Evolutionary conservation across 1,140 invertebrate species (phyloP), one percentile per base, ranked within the genome.

Genomic region (Arctopsyche grandis): DNA sequence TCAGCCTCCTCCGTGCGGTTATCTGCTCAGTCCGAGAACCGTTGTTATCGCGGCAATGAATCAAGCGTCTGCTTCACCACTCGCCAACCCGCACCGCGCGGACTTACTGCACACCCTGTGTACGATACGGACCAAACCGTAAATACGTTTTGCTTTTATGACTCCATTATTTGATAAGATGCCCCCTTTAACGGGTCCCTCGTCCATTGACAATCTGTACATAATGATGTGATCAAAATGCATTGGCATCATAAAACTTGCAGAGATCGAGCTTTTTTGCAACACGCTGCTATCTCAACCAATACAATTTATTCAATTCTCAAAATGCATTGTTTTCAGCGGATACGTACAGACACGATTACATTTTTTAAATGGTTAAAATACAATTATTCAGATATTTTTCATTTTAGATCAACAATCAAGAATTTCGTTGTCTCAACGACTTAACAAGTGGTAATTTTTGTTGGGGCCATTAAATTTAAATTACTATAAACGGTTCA

Each of bases 21-120:
- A 76, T 76, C 74, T 76, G 74, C 56, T 4, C 16, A 19, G 48
- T 16, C 38, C 74, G 74, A 76, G 74, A 46, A 76, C 44, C 56
- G 74, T 76, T 29, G 74, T 76, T 76, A 76, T 76, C 74, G 52
- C 16, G 56, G 74, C 52, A 76, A 76, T 76, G 74, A 76, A 76
- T 76, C 74, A 76, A 76, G 74, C 16, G 73, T 73, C 70, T 44
- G 52, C 52, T 4, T 14, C n/a, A 26, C 71, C 14, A 16, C 74
- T 76, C 56, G 9, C 12, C 70, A 43, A 7, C 38, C 70, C 46
- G 46, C 69, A 52, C 12, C 16, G 48, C 16, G 48, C 12, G 16
- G 12, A 10, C 26, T 44, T 70, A 44, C 26, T 70, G 69, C 43
- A 74, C 16, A 74, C 44, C 43, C 46, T 74, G 16, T 46, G 21